Evolutionary conservation across 2,888 invertebrate species (phyloP), one percentile per base, ranked within the genome.

Genomic region (Dorcus parallelipipedus): DNA sequence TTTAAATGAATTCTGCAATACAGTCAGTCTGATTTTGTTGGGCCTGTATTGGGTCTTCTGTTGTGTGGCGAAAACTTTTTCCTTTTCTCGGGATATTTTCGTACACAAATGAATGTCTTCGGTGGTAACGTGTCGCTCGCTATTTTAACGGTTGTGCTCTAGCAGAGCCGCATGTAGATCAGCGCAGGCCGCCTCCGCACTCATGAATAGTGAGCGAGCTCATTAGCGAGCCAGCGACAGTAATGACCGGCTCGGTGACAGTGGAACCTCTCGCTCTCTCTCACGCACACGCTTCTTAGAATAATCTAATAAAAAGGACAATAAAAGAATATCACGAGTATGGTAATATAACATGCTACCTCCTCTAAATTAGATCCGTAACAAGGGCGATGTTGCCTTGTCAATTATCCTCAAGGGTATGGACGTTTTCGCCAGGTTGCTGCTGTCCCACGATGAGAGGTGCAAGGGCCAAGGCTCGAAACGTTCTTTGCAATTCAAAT

Each of bases 171-270:
- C 45, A 10, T 42, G 42, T 42, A 42, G 42, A 42, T 42, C 42
- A 42, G 42, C 14, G 26, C 23, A 54, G 17, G 40, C 68, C 71
- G 71, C 72, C 72, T 72, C 71, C 72, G 66, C 74, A 66, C 71
- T 73, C 73, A 74, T 73, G 74, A 73, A 74, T 74, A 74, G 72
- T 71, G 68, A 73, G 72, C 69, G 67, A 67, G 70, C 72, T 74
- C 74, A 73, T 74, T 74, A 74, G 72, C 68, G 71, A 65, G 65
- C 54, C 65, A 60, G 63, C 62, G 68, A 70, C 70, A 68, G 69
- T 71, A 74, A 74, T 73, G 72, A 72, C 64, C 56, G 45, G 60
- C 56, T 54, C 62, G 60, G 60, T 59, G 63, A 64, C 59, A 58
- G 61, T 61, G 53, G 47, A 38, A 40, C 45, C 14, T 17, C 51